Conservation (phyloP, 2,797 vertebrate species). For the Thripadectes ignobilis region DNA sequence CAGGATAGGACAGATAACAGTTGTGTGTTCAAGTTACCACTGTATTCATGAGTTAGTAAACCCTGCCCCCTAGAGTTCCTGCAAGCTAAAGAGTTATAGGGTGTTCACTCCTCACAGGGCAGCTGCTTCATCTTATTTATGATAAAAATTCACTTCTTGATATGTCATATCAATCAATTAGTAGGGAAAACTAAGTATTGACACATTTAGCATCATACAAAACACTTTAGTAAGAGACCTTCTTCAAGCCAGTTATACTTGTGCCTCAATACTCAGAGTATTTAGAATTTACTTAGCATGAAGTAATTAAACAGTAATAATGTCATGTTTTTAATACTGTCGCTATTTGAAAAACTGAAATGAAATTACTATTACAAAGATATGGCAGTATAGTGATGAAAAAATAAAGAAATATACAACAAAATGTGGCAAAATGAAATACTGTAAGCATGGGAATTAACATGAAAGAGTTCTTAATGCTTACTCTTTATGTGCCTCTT, state of each 20-base stretch:
- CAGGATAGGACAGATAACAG: background rate
- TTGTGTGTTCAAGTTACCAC: rapidly evolving
- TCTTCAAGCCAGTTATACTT: background rate
- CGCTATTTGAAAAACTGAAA: background rate
- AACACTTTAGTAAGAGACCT: background rate
- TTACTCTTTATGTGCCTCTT: background rate
- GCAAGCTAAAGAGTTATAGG: background rate
- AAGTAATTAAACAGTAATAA: background rate
- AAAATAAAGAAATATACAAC: background rate
- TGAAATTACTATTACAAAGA: background rate
- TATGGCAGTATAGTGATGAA: background rate
- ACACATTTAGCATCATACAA: background rate
- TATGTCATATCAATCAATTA: background rate
- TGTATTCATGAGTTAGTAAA: background rate
- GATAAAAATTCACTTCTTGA: background rate
- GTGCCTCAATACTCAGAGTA: background rate
- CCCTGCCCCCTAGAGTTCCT: rapidly evolving
- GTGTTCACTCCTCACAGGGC: background rate
- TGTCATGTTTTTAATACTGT: background rate
- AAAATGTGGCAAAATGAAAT: background rate
- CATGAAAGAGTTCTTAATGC: background rate
- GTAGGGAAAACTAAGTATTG: background rate
- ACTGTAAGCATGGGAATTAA: background rate
- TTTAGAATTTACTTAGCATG: background rate
- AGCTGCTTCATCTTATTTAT: background rate